These are phyloP conservation scores for Lethocerus indicus DNA, from an alignment of 1,140 invertebrate species.

Conservation along the genomic window DNA sequence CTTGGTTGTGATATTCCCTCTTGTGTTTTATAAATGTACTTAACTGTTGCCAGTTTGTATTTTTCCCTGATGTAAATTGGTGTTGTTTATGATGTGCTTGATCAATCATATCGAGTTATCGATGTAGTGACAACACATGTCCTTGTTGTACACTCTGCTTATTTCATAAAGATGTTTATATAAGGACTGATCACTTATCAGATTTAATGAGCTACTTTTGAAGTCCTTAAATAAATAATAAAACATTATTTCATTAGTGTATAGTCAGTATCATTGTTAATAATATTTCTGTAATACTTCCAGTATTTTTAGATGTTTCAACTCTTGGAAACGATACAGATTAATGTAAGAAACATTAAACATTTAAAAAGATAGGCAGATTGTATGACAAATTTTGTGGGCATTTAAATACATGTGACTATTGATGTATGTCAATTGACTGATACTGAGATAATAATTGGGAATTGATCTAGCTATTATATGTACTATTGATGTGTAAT, in stretches of 20 bases:
- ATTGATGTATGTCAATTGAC: slow-evolving; percentile 13
- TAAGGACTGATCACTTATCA: too few species aligned
- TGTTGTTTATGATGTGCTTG: slow-evolving; percentile 12
- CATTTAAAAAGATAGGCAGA: slow-evolving; percentile 2
- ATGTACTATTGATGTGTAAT: slow-evolving; percentile 13
- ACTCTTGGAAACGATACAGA: too few species aligned
- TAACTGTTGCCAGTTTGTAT: slow-evolving; percentile 13
- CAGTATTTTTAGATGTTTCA: too few species aligned
- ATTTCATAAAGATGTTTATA: too few species aligned
- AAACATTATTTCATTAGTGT: too few species aligned
- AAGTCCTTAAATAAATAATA: too few species aligned
- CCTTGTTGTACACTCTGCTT: slow-evolving; percentile 11
- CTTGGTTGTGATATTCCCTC: slow-evolving; percentile 12
- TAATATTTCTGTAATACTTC: too few species aligned
- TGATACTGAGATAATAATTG: slow-evolving; percentile 14
- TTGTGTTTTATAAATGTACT: slow-evolving; percentile 12
- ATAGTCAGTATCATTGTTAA: too few species aligned
- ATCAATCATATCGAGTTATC: slow-evolving; percentile 2
- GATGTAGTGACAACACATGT: neutral
- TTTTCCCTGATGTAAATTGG: slow-evolving; percentile 14
- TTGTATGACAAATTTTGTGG: slow-evolving; percentile 4
- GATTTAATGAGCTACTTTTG: too few species aligned
- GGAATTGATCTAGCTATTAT: slow-evolving; percentile 12
- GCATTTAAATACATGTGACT: slow-evolving; percentile 1
- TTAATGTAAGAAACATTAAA: too few species aligned